A percentile compares a stretch with the other conserved stretches of the same genome.
Evolutionary conservation across 2,888 invertebrate species (phyloP).

Genomic region (Perithous albicinctus): DNA sequence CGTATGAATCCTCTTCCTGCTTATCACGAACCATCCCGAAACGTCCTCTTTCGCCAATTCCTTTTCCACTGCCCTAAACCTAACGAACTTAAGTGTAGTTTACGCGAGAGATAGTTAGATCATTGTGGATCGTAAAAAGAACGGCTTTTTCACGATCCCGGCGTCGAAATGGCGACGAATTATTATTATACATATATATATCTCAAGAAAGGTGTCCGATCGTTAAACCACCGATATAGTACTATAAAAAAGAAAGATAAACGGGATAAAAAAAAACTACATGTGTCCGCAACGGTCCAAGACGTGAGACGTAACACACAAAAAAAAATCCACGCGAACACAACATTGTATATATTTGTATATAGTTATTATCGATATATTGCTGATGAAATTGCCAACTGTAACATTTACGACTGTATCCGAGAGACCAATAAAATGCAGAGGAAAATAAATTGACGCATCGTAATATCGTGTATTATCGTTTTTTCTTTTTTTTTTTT

Average conservation of each 20-base stretch:
- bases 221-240: constrained; percentile 25
- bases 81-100: constrained; percentile 36
- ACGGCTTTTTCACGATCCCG: constrained; percentile 20
- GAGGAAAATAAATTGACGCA: constrained; percentile 49
- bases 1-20: constrained; percentile 60
- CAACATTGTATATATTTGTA: constrained; percentile 81
- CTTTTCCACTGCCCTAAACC: constrained; percentile 7
- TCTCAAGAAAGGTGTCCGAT: constrained; percentile 5
- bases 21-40: constrained; percentile 10
- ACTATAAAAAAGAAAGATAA: constrained; percentile 32
- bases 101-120: constrained; percentile 30
- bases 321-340: constrained; percentile 30
- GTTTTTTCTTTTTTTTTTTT: too few species aligned
- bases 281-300: constrained; percentile 9
- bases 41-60: constrained; percentile 17
- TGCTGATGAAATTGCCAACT: constrained; percentile 81
- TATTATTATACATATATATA: constrained; percentile 31
- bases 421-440: constrained; percentile 81
- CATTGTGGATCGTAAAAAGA: constrained; percentile 9
- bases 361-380: constrained; percentile 78
- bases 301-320: constrained; percentile 28
- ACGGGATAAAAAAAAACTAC: constrained; percentile 1
- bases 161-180: constrained; percentile 6
- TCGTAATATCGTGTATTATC: constrained; percentile 28
- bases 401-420: constrained; percentile 81